Base-by-base conservation (phyloP, 2,888 invertebrate species). In the Orthosia gothica region DNA sequence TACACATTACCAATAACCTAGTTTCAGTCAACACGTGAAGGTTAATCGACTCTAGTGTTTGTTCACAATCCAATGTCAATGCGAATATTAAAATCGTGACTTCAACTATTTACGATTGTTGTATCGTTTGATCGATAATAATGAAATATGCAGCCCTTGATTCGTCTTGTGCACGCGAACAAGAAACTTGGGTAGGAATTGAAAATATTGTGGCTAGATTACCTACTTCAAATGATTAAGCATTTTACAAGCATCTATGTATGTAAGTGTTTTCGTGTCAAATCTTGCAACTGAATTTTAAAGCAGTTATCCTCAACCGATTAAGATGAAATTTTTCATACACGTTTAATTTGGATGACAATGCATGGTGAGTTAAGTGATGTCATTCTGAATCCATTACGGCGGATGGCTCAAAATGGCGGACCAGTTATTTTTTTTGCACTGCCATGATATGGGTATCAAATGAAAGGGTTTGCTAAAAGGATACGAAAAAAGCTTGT, bases 1-100 rank as follows among this genome's bases (percentile, higher is more conserved):
- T 32, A 67, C 23, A 82, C 83, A 82, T 81, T 81, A 79, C 61
- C 57, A 65, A 58, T 66, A 70, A 78, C 74, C 82, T 47, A 67
- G 58, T 47, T 66, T 16, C 18, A 16, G 20, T 13, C 7, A 52
- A 15, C 79, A 79, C 16, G 59, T 57, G 49, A 81, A 81, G 81
- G 81, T 81, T 32, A 57, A 67, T 58, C 12, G 1, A 52, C 47
- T 57, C 65, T n/a, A 55, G 16, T 64, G 70, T 49, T 70, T 50
- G 20, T 67, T 67, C 40, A 45, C 26, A 45, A 64, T 70, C 13
- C 70, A 79, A 79, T 80, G 79, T 81, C 81, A 82, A 68, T 79
- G 74, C 15, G 45, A 78, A 58, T 70, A 68, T 59, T 62, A 18
- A 26, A 67, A 49, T 76, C 77, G 63, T 67, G 70, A 54, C 78